These are phyloP conservation scores for Tolypeutes matacus DNA, from an alignment of 2,797 vertebrate genomes.

Conservation along the genomic window DNA sequence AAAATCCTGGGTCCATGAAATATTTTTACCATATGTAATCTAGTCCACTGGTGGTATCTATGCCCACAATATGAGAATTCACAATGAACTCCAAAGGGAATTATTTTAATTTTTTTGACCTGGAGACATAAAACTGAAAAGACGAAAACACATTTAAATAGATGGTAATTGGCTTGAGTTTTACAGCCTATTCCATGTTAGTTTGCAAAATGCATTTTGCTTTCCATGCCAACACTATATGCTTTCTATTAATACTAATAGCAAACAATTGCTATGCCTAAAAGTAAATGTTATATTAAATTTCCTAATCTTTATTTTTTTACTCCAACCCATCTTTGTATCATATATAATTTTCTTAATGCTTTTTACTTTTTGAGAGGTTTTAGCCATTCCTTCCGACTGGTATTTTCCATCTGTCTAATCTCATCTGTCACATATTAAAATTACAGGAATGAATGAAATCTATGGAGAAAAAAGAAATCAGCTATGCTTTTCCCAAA, in stretches of 20 bases:
- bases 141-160: neutral
- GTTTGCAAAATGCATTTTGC: neutral
- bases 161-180: neutral
- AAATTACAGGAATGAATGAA: slow-evolving; percentile 70
- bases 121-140: neutral
- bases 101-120: neutral
- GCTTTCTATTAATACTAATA: neutral
- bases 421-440: slow-evolving; percentile 49
- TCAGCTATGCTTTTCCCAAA: neutral
- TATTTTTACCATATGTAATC: neutral
- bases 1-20: neutral
- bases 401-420: neutral
- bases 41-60: neutral
- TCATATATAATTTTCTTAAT: slow-evolving; percentile 25
- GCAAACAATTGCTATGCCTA: neutral
- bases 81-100: neutral
- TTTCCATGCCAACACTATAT: neutral
- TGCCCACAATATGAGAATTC: neutral
- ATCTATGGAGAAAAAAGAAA: slow-evolving; percentile 30
- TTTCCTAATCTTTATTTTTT: neutral
- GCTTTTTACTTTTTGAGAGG: neutral
- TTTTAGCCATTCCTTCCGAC: neutral
- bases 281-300: neutral
- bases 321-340: neutral
- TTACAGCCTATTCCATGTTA: neutral